Evolutionary conservation across 1,140 invertebrate species (phyloP), one percentile per base, ranked within the genome.

Genomic region (Drosophila pseudoananassae): DNA sequence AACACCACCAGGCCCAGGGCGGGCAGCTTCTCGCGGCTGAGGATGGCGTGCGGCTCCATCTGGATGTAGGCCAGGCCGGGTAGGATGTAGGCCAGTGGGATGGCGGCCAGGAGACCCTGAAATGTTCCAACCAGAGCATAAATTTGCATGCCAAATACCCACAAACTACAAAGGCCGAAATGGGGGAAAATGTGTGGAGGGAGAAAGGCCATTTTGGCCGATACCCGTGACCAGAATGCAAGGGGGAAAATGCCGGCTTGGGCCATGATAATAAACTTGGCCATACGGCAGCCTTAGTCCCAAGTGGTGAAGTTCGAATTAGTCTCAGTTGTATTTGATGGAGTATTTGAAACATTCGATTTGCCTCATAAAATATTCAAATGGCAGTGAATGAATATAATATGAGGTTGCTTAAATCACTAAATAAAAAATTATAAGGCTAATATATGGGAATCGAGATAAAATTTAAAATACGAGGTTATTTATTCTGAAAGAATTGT

Each of bases 61-160:
- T 94, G 95, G 61, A 98, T 93, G 78, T 97, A 97, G 83, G 96
- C 96, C 7, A 97, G 87, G 0, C 96, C 95, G 8, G 97, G 97
- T 38, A 98, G 92, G 61, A 98, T 94, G 91, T 96, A 98, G 14
- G 97, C 97, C 63, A 98, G 90, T 6, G 97, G 97, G 57, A 97
- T 96, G 7, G 97, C 97, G 5, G 96, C 95, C 25, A 97, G 74
- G 8, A 98, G 95, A 57, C 97, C 97, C 96, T 97, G 85, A 31
- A 66, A 74, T 58, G 56, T 25, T 33, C 40, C 38, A 45, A 52
- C 15, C 15, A 43, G 17, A 31, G 50, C 23, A 57, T 70, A 84
- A 78, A 71, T 79, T 72, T 84, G 50, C 65, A 83, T 84, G 38
- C 55, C 31, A 68, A 68, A 64, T 64, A 76, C 38, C 25, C 25